Base-by-base conservation (phyloP, 1,140 invertebrate genomes). In the Aphaenogaster rudis region DNA sequence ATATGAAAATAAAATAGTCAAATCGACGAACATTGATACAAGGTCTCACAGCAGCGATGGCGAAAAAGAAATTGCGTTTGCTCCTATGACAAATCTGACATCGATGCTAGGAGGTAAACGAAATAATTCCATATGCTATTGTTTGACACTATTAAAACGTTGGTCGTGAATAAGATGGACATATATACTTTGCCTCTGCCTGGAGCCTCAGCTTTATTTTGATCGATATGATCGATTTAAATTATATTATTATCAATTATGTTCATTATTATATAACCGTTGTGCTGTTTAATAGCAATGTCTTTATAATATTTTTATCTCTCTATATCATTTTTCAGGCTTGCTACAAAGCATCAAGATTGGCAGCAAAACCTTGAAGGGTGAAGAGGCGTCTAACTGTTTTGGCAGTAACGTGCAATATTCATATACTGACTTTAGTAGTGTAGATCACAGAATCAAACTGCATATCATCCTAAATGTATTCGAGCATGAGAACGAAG, bases 381-480 rank as follows among this genome's bases (percentile, higher is more conserved):
- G 79, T 8, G 91, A 93, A 11, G 92, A 95, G 3, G 80, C 71
- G 17, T 77, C 92, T 0, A 92, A 76, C 50, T 92, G 92, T 67
- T 85, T 91, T 8, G 74, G 85, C 5, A 92, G 69, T 76, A 90
- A 80, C 39, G 93, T 96, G 79, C 95, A 96, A 90, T 97, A 96
- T 84, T 96, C 96, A n/a, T 96, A 96, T 78, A 94, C 87, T 15
- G 94, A 96, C 88, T 96, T 96, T 50, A 94, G 93, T 66, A 95
- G 95, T 82, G 92, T 96, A 17, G 96, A 97, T 94, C 96, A 96
- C 85, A 95, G 96, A 76, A 93, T 97, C 21, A 97, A 96, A 89
- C 91, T 96, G 2, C 96, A 96, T 92, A 95, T 97, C 52, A 96
- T 96, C 91, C 93, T 96, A 59, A 94, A 94, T 74, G 94, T 96